Base-by-base conservation (phyloP, 2,113 vertebrate genomes). In the Macaca mulatta region DNA sequence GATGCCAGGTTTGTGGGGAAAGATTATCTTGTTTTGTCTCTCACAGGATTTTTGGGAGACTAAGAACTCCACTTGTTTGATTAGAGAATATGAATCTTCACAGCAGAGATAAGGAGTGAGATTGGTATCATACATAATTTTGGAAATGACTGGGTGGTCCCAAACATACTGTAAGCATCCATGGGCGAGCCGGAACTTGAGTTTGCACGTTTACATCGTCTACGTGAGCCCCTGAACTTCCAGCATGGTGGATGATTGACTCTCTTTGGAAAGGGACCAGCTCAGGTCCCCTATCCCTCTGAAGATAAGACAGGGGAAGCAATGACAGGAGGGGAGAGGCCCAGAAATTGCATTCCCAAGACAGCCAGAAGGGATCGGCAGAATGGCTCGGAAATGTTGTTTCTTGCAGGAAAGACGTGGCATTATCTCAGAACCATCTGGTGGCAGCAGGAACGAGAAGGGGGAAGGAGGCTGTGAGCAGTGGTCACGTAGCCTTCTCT, bases 361-460 rank as follows among this genome's bases (percentile, higher is more conserved):
- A 85, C 1, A n/a, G 94, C 92, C 90, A 89, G 72, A 93, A 43
- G 57, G 72, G 25, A 80, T 82, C 57, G 30, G 78, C 69, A 67
- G 77, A 92, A 77, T 38, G 67, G 10, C 72, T 52, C 1, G 45
- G 64, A 97, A 94, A 94, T 96, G 91, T 96, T 97, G 59, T 96
- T 97, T 87, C 25, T 97, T 86, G 83, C 96, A 97, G 97, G 98
- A 98, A 98, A 97, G 94, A 97, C 74, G 0, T 85, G 81, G 93
- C 77, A 93, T 98, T 98, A 98, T 97, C 97, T 96, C 77, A 86
- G 96, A 85, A 77, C 97, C 97, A 97, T 97, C 97, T 98, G 97
- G 97, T 90, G 45, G 94, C 85, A 94, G 96, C 82, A 8, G 57
- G 88, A 95, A 96, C 0, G 9, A 81, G 81, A 69, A 87, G 67